Percentiles rank a stretch among this genome's conserved stretches.
Conservation (phyloP, 2,888 invertebrate genomes). For the Beris chalybata region DNA sequence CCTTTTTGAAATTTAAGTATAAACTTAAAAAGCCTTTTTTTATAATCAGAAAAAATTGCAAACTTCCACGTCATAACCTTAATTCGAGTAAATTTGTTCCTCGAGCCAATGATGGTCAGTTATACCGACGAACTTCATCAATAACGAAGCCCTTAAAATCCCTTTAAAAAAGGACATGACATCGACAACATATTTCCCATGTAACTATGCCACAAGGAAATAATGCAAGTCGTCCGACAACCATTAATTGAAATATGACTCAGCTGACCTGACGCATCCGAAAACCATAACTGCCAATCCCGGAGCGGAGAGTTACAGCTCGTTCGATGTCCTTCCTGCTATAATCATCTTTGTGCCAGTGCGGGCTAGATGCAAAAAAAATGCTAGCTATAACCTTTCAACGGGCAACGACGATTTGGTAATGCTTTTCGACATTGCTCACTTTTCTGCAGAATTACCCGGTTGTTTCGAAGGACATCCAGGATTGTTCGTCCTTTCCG, state of each 20-base stretch:
- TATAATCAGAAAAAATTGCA: no score
- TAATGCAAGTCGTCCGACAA: slow-evolving; percentile 24
- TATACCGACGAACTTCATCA: no score
- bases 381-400: not conserved
- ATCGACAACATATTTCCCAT: slow-evolving; percentile 24
- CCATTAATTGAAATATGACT: slow-evolving; percentile 32
- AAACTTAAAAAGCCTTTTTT: no score
- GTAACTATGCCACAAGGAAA: slow-evolving; percentile 17
- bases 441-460: not conserved
- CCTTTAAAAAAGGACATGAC: slow-evolving; percentile 25
- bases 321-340: no score
- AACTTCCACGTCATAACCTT: no score
- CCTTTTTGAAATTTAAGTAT: no score
- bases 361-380: not conserved
- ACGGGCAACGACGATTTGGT: not conserved
- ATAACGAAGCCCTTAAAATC: no score
- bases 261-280: slow-evolving; percentile 11
- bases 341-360: not conserved
- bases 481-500: not conserved
- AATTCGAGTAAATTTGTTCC: no score
- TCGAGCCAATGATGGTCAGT: no score
- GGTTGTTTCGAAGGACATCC: slow-evolving; percentile 19
- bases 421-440: not conserved
- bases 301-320: not conserved
- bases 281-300: not conserved